Evolutionary conservation across 2,797 vertebrate genomes (phyloP), one percentile per base, ranked within the genome.

Genomic region (Chaetophractus vellerosus): DNA sequence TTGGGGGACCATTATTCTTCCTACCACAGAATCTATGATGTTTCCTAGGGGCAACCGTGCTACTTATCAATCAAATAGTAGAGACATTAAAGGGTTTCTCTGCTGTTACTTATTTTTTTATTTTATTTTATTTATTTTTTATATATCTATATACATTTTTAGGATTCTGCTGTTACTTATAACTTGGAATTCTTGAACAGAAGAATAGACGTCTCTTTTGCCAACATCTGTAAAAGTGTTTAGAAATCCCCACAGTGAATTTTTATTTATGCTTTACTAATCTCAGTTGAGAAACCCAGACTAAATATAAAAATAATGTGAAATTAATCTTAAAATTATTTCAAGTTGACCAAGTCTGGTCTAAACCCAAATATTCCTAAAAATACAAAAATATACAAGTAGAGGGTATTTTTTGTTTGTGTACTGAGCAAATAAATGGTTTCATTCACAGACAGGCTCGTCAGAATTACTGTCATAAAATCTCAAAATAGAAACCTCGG

Each of bases 211-310:
- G 14, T 6, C 1, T 26, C 59, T 86, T 82, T 59, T 57, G 31
- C 45, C 63, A 76, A 4, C 82, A 26, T 74, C 74, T 88, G 36
- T 75, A 55, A 69, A 68, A 64, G 2, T 2, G 0, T 69, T 88
- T 82, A 78, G 71, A 91, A 78, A 59, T 50, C 19, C 10, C 26
- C n/a, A 79, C 33, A 78, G 36, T 78, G 48, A 63, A 38, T 55
- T 92, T 90, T 90, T 23, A 86, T 28, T 71, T 72, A n/a, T 33
- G 38, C 15, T 96, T 68, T 95, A 82, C 33, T 61, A n/a, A 87
- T 80, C 31, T 90, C 72, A 95, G 36, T 26, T 55, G 31, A 61
- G 48, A 92, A 66, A 64, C 24, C 7, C 21, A 55, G 75, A 90
- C 9, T 64, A 33, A 90, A 92, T 91, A 33, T 50, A 50, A 79